phyloP scores from a whole-genome alignment of 2,113 vertebrate species.

The Xiphias gladius region DNA sequence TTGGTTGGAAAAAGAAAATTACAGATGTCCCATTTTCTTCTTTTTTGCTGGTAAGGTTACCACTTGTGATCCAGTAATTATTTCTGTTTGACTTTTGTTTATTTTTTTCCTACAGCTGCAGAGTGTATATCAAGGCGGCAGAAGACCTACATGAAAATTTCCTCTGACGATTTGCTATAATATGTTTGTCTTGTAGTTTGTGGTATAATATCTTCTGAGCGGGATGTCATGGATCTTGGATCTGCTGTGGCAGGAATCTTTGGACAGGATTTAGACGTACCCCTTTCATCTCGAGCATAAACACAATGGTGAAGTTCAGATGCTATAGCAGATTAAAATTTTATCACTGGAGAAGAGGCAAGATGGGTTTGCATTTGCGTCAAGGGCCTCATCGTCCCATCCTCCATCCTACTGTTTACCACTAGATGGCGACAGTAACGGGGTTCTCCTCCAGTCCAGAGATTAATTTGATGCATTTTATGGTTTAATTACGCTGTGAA shows the following conservation, averaged over 20 bases:
- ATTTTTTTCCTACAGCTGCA: not conserved
- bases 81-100: not conserved
- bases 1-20: too few relatives aligned
- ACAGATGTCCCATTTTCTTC: too few relatives aligned
- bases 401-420: not conserved
- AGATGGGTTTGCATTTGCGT: not conserved
- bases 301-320: not conserved
- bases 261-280: not conserved
- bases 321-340: too few relatives aligned
- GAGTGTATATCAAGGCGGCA: not conserved
- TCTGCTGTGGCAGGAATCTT: not conserved
- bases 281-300: not conserved
- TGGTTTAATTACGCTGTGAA: slow-evolving; percentile 49
- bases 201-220: not conserved
- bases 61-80: not conserved
- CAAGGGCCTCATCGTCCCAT: not conserved
- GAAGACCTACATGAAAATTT: not conserved
- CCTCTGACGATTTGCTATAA: not conserved
- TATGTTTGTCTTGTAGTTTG: not conserved
- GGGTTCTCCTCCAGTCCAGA: not conserved
- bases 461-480: slow-evolving; percentile 30
- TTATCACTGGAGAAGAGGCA: not conserved
- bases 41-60: not conserved
- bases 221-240: too few relatives aligned
- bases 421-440: slow-evolving; percentile 29